phyloP scores from a whole-genome alignment of 1,140 invertebrate genomes.

The Pseudoatta argentina region DNA sequence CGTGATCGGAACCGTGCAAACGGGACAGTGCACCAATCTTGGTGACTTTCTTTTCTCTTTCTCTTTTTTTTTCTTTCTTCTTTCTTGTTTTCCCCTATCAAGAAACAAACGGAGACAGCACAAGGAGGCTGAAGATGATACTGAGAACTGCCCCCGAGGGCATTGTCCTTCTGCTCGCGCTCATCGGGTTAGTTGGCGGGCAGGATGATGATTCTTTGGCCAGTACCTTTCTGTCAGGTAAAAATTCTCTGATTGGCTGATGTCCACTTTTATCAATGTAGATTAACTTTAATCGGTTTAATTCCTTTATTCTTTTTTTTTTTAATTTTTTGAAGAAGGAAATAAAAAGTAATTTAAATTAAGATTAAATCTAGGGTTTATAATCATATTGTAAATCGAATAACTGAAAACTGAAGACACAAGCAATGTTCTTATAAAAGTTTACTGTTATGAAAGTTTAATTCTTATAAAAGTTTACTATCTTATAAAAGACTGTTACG shows the following conservation, averaged over 20 bases:
- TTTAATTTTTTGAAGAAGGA: too few relatives aligned
- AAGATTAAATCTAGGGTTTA: neutral
- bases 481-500: too few relatives aligned
- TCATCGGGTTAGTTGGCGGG: conserved; percentile 75
- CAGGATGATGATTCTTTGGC: conserved; percentile 92
- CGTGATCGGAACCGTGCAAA: conserved; percentile 66
- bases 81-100: neutral
- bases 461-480: neutral
- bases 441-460: neutral
- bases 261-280: neutral
- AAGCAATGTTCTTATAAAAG: conserved; percentile 2
- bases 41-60: conserved; percentile 42
- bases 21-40: conserved; percentile 51
- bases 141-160: conserved; percentile 61
- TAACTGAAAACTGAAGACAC: neutral
- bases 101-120: conserved; percentile 15
- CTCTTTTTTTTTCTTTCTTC: conserved; percentile 26
- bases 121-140: conserved; percentile 73
- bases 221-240: conserved; percentile 92
- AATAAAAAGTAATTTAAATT: too few relatives aligned
- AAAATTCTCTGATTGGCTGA: neutral
- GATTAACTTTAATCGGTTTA: too few relatives aligned
- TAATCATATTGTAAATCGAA: neutral
- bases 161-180: conserved; percentile 74
- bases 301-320: too few relatives aligned